These are phyloP conservation scores for Oreamnos americanus DNA, from an alignment of 2,113 vertebrate species.

Conservation along the genomic window DNA sequence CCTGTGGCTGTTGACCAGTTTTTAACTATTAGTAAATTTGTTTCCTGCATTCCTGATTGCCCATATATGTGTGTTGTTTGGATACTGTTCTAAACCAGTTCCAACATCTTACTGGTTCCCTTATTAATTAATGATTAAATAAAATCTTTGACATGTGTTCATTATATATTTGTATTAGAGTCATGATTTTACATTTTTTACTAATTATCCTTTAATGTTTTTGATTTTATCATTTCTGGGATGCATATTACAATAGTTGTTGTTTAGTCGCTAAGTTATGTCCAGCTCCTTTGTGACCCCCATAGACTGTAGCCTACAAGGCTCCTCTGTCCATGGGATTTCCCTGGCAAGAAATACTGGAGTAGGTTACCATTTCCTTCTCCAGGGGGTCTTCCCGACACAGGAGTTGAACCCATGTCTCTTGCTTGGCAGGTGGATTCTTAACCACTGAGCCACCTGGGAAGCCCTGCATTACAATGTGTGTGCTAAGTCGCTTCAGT, in stretches of 20 bases:
- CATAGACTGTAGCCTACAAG: neutral
- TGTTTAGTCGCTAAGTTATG: neutral
- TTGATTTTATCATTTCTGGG: neutral
- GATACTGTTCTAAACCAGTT: neutral
- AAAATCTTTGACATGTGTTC: neutral
- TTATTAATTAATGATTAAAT: neutral
- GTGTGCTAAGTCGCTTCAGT: neutral
- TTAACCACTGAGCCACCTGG: neutral
- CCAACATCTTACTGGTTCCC: neutral
- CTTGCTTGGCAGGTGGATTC: neutral
- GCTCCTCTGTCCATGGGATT: neutral
- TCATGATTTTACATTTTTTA: neutral
- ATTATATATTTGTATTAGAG: neutral
- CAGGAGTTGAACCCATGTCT: neutral
- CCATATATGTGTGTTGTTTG: neutral
- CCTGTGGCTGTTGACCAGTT: neutral
- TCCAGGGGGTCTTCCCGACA: neutral
- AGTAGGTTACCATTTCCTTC: neutral
- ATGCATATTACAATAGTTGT: neutral
- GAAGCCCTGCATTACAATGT: neutral
- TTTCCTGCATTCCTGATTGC: neutral
- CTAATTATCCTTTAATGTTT: neutral
- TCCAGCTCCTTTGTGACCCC: neutral
- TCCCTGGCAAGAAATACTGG: neutral
- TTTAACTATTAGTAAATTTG: neutral